Evolutionary conservation across 1,140 invertebrate genomes (phyloP).

Genomic region (Bombus soroeensis): DNA sequence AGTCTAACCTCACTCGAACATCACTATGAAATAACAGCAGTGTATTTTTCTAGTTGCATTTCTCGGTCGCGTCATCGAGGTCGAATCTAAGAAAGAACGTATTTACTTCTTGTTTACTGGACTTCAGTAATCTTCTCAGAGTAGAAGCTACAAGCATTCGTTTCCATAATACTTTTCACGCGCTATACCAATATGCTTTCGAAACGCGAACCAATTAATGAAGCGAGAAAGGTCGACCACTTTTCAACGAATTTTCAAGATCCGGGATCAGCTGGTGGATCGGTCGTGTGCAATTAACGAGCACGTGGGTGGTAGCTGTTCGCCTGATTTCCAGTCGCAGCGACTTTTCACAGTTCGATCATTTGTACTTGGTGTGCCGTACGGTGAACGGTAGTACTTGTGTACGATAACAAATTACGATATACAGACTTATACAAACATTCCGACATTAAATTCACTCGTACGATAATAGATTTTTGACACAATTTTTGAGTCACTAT

Average conservation of each 20-base stretch:
- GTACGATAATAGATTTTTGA: neutral
- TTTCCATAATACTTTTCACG: neutral
- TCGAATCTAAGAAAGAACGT: neutral
- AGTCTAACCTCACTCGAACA: neutral
- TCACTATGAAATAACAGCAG: neutral
- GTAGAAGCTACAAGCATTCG: too few species aligned
- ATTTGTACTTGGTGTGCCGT: neutral
- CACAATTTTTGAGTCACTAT: neutral
- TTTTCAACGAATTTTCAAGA: slow-evolving; percentile 46
- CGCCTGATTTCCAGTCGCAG: slow-evolving; percentile 17
- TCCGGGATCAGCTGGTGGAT: slow-evolving; percentile 55
- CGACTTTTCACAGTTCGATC: slow-evolving; percentile 7
- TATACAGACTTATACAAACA: too few species aligned
- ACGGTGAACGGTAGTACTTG: neutral
- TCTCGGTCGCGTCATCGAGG: too few species aligned
- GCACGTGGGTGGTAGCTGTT: slow-evolving; percentile 19
- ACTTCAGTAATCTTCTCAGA: neutral
- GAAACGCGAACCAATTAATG: slow-evolving; percentile 8
- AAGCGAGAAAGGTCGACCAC: slow-evolving; percentile 19
- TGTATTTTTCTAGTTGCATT: neutral
- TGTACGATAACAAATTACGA: neutral
- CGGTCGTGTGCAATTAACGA: slow-evolving; percentile 24
- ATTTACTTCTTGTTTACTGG: slow-evolving; percentile 5
- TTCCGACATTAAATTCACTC: neutral
- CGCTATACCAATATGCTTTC: neutral